A percentile compares a stretch with the other conserved stretches of the same genome.
phyloP scores from a whole-genome alignment of 1,140 invertebrate genomes.

The Belonocnema kinseyi region DNA sequence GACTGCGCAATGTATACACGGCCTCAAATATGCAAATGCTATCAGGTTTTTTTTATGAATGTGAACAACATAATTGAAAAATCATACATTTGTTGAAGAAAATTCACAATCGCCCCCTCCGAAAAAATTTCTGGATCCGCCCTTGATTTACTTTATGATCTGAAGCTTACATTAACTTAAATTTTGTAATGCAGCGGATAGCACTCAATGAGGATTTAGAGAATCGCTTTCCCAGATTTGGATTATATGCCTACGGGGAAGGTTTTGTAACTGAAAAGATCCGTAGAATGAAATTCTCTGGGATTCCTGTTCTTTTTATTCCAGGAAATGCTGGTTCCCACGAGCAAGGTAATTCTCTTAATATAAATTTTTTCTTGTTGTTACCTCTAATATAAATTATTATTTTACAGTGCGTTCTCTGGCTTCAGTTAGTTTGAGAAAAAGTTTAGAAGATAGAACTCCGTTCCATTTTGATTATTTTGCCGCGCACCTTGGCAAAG shows the following conservation, averaged over 20 bases:
- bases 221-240: slow-evolving; percentile 84
- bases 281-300: slow-evolving; percentile 85
- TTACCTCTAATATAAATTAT: slow-evolving; percentile 22
- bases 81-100: no score
- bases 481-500: slow-evolving; percentile 74
- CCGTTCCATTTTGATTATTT: slow-evolving; percentile 92
- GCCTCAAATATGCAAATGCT: no score
- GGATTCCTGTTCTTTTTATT: slow-evolving; percentile 94
- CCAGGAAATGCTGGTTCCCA: slow-evolving; percentile 95
- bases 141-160: slow-evolving; percentile 40
- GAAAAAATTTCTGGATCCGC: no score
- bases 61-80: no score
- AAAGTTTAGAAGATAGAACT: slow-evolving; percentile 79
- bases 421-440: slow-evolving; percentile 91
- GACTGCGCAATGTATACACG: no score
- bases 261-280: slow-evolving; percentile 83
- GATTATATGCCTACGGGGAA: slow-evolving; percentile 93
- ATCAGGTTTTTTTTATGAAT: no score
- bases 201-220: slow-evolving; percentile 77
- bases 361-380: neutral
- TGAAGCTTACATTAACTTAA: slow-evolving; percentile 16
- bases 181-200: slow-evolving; percentile 79
- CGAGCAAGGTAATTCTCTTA: slow-evolving; percentile 82
- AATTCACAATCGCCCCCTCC: no score
- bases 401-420: slow-evolving; percentile 85